Evolutionary conservation across 2,888 invertebrate genomes (phyloP), one percentile per base, ranked within the genome.

Genomic region (Subacronicta megacephala): DNA sequence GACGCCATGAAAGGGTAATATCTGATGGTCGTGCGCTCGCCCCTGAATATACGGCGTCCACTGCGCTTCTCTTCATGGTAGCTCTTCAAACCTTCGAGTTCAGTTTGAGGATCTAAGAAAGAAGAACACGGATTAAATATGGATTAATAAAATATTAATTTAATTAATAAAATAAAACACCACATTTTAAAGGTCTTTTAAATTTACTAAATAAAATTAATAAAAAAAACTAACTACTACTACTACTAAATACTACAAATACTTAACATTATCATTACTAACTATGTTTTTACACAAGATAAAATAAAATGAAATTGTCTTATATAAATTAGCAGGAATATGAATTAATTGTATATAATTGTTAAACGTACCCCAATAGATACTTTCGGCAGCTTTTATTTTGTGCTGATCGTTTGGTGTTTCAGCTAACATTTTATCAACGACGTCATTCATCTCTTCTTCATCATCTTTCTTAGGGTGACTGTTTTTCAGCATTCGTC

Each of bases 1-100:
- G 93, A 91, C 0, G 79, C 90, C 90, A 94, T 90, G 67, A 93
- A 94, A 0, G 93, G 92, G 50, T 90, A 93, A 62, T 87, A 75
- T 40, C 82, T 78, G 53, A 93, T 78, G 0, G 80, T 85, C 1
- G 92, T 90, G 2, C 91, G 73, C 61, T 90, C 88, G 0, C 93
- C 93, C 29, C 76, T 84, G 72, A 68, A 94, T 36, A 94, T 81
- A 0, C 93, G 83, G 1, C 93, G 72, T 0, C 86, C 90, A 17
- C 83, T 81, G 16, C 82, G 85, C 10, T 78, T 74, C 63, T 17
- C 43, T 0, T 61, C 65, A 0, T 89, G 90, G 66, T 83, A 81
- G 2, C 83, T 80, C 10, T 83, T 80, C 3, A 88, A 68, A 5
- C 89, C 90, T 65, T 90, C 80, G 5, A 92, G 61, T 52, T 92